Base-by-base conservation (phyloP, 1,140 invertebrate genomes). In the Euwallacea fornicatus region DNA sequence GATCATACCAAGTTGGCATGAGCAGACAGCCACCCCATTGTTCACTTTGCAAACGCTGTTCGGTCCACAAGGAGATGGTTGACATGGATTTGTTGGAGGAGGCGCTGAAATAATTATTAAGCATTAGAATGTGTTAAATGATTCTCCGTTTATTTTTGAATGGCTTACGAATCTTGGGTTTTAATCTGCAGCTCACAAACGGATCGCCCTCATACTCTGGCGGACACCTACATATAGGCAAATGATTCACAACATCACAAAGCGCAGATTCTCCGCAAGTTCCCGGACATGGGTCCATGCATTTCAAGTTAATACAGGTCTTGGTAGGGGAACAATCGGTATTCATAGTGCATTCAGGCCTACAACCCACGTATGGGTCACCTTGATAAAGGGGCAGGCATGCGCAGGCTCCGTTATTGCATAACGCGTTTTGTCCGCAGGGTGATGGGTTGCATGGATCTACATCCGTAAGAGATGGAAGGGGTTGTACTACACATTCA, bases 281-380 rank as follows among this genome's bases (percentile, higher is more conserved):
- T 55, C 89, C 90, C n/a, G 86, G 83, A 76, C 92, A 93, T 15
- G 91, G 91, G 84, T 93, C 88, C 2, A 88, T 83, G 77, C 91
- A 93, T 79, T 89, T 89, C 73, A 89, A 88, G 74, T 88, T 88
- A 63, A 88, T 86, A 76, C 93, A 95, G 2, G 91, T 88, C 81
- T 88, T 91, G 55, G 87, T 85, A 54, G 88, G 84, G 3, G 90
- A 83, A 80, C 93, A 95, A 69, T 95, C 93, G 1, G 91, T 88
- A 79, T 93, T 95, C 76, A 92, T 86, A 0, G 92, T 89, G 81
- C 93, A 95, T 81, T 95, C 92, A 11, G 93, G 93, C 72, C 91
- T 83, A 80, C 93, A 95, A 15, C 85, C 87, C 64, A 81, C 79
- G 72, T 90, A 89, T 6, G 89, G 60, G 70, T 80, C 77, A 88